phyloP scores from a whole-genome alignment of 2,888 invertebrate genomes.

The Macaria liturata region DNA sequence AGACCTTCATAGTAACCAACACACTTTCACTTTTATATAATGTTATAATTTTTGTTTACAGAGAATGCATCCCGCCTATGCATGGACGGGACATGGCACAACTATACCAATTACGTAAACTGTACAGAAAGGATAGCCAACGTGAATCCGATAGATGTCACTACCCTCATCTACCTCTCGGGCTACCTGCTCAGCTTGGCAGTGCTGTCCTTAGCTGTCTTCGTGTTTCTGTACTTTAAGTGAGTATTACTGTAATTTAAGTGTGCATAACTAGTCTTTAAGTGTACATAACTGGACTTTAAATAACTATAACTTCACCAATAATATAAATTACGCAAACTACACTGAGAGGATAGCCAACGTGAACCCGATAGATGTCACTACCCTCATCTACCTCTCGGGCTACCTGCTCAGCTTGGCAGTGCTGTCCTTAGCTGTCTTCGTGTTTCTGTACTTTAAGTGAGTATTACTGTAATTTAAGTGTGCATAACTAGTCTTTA shows the following conservation, averaged over 20 bases:
- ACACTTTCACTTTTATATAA: too few relatives aligned
- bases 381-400: conserved; percentile 91
- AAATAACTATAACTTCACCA: too few relatives aligned
- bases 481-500: too few relatives aligned
- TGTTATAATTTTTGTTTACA: conserved; percentile 50
- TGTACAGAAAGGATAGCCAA: conserved; percentile 85
- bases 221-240: conserved; percentile 96
- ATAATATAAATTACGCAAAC: conserved; percentile 89
- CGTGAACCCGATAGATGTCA: conserved; percentile 85
- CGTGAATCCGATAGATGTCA: conserved; percentile 85
- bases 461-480: conserved; percentile 81
- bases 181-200: conserved; percentile 93
- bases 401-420: conserved; percentile 93
- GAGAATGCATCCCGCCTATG: conserved; percentile 94
- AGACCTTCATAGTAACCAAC: too few relatives aligned
- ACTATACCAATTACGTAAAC: conserved; percentile 89
- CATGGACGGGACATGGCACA: conserved; percentile 92
- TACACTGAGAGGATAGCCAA: conserved; percentile 85
- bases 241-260: conserved; percentile 81
- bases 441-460: conserved; percentile 96
- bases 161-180: conserved; percentile 91
- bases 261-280: too few relatives aligned
- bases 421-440: conserved; percentile 91
- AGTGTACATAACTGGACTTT: too few relatives aligned
- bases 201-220: conserved; percentile 91